Evolutionary conservation across 2,797 vertebrate genomes (phyloP).

Genomic region (Pempheris klunzingeri): DNA sequence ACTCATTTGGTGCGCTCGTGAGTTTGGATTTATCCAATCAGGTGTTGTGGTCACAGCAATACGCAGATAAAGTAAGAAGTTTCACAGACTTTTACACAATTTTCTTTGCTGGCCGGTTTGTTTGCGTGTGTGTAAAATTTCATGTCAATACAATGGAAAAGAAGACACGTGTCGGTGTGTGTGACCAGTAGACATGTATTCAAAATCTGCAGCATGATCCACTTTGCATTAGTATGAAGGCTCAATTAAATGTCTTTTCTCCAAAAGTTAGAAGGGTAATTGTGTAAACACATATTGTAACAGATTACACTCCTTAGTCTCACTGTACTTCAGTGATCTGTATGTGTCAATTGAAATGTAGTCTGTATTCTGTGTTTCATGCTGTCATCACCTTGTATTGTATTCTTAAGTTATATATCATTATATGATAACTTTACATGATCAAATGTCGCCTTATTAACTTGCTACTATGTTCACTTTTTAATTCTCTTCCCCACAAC

Average conservation of each 20-base stretch:
- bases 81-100: neutral
- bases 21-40: neutral
- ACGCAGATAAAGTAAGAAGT: neutral
- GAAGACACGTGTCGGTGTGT: neutral
- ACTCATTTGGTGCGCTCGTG: neutral
- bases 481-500: neutral
- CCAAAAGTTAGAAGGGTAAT: neutral
- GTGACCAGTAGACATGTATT: conserved; percentile 6
- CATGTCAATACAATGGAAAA: neutral
- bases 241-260: neutral
- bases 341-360: neutral
- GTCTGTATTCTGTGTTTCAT: neutral
- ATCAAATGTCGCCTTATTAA: neutral
- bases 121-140: neutral
- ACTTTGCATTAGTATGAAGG: neutral
- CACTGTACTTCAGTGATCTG: too few relatives aligned
- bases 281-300: neutral
- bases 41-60: neutral
- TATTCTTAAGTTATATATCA: too few relatives aligned
- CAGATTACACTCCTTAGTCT: neutral
- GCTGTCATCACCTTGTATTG: too few relatives aligned
- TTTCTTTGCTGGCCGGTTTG: neutral
- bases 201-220: neutral
- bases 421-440: too few relatives aligned
- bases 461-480: neutral